Base-by-base conservation (phyloP, 2,797 vertebrate genomes). In the Botia almorhae region DNA sequence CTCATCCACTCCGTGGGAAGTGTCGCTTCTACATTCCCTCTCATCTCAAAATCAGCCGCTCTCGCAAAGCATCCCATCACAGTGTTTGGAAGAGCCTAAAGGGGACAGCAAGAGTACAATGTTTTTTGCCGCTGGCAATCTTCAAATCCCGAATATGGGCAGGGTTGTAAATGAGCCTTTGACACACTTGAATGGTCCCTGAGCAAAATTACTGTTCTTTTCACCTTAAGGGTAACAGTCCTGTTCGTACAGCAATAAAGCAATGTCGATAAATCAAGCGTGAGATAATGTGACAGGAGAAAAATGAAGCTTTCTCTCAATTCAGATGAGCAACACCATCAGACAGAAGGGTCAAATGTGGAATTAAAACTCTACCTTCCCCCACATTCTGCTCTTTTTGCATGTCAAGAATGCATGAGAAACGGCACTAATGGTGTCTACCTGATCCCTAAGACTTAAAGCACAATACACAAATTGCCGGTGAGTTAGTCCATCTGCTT, bases 21-120 rank as follows among this genome's bases (percentile, higher is more conserved):
- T 82, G 82, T 89, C 90, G 83, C 84, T 85, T 86, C 86, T 89
- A 82, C 86, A 88, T 90, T 90, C 86, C 78, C 76, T 87, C 70
- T 67, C 69, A 64, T 74, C 58, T 67, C 21, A 13, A 80, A 73
- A 43, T 76, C 63, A 51, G 21, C 48, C 23, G 16, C 39, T 67
- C 17, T 67, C 29, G 2, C 19, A 26, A 36, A 63, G 13, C 55
- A n/a, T 10, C 75, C 61, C 69, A n/a, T 74, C 51, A 26, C 21
- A 48, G 69, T 33, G 21, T 73, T 73, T 43, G 46, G 16, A 71
- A 11, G 17, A 80, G 78, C 51, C 48, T 80, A 70, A 17, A 80
- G 61, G 70, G 61, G 70, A 73, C 61, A 46, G 48, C 7, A n/a
- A 48, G 12, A 80, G 48, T n/a, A 67, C 29, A 46, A n/a, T 0